phyloP scores from a whole-genome alignment of 2,888 invertebrate genomes.

The Oxycera nigricornis region DNA sequence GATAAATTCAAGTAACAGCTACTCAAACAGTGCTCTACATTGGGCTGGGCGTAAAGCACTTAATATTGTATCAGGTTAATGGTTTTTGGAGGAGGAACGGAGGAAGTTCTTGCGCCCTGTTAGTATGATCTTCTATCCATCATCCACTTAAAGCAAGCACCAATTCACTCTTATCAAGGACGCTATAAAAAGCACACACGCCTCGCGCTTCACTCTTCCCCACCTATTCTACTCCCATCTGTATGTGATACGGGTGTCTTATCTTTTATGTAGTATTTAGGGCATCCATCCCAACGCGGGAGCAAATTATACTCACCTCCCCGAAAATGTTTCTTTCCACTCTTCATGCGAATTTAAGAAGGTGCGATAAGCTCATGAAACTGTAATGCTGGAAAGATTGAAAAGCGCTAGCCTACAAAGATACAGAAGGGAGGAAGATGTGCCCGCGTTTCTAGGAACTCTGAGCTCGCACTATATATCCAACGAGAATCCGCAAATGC shows the following conservation, averaged over 20 bases:
- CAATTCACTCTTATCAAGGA: conserved; percentile 42
- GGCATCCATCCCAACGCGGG: background rate
- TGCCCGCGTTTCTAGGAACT: background rate
- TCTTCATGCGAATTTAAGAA: conserved; percentile 1
- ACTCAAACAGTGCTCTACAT: background rate
- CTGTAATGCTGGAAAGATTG: background rate
- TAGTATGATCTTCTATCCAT: conserved; percentile 33
- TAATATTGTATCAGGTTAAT: conserved; percentile 16
- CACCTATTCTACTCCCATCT: background rate
- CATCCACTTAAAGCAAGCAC: conserved; percentile 42
- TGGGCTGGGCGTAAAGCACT: background rate
- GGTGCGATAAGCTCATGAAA: conserved; percentile 33
- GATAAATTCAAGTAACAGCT: conserved; percentile 40
- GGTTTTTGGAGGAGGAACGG: background rate
- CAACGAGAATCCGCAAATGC: conserved; percentile 19
- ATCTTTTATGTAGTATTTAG: conserved; percentile 18
- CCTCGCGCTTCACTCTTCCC: conserved; percentile 27
- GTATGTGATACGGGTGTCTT: conserved; percentile 24
- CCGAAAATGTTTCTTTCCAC: conserved; percentile 14
- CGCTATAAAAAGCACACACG: conserved; percentile 41
- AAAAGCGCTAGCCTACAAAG: background rate
- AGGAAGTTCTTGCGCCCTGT: conserved; percentile 10
- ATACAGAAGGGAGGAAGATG: background rate
- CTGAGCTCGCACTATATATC: background rate
- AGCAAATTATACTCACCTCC: conserved; percentile 32